Evolutionary conservation across 2,888 invertebrate genomes (phyloP).

Genomic region (Drosophila mayaguana): DNA sequence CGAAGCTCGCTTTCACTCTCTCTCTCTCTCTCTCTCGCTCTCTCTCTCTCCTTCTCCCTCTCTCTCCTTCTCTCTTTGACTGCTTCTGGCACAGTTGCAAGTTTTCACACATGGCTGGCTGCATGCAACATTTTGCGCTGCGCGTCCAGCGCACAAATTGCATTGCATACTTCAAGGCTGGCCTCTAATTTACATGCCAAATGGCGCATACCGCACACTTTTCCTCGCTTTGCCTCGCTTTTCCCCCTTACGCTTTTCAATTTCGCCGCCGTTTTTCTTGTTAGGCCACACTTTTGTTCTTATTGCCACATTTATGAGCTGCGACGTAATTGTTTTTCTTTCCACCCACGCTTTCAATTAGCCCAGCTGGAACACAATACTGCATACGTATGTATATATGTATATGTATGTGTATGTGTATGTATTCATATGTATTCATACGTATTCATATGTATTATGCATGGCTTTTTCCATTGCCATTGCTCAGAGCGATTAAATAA

Average conservation of each 20-base stretch:
- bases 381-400: not conserved
- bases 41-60: not conserved
- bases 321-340: slow-evolving; percentile 54
- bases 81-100: slow-evolving; percentile 48
- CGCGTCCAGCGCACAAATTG: slow-evolving; percentile 60
- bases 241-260: slow-evolving; percentile 1
- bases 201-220: slow-evolving; percentile 51
- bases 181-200: slow-evolving; percentile 72
- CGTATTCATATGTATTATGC: not conserved
- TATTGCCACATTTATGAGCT: slow-evolving; percentile 40
- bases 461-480: not conserved
- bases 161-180: slow-evolving; percentile 75
- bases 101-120: slow-evolving; percentile 58
- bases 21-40: not conserved
- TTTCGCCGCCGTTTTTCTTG: slow-evolving; percentile 3
- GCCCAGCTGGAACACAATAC: slow-evolving; percentile 16
- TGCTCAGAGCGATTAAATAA: not conserved
- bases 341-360: slow-evolving; percentile 63
- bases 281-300: slow-evolving; percentile 3
- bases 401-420: not conserved
- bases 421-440: not conserved
- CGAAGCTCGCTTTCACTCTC: not conserved
- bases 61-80: not conserved
- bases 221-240: not conserved
- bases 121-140: slow-evolving; percentile 61